Base-by-base conservation (phyloP, 1,140 invertebrate species). In the Propsilocerus akamusi region DNA sequence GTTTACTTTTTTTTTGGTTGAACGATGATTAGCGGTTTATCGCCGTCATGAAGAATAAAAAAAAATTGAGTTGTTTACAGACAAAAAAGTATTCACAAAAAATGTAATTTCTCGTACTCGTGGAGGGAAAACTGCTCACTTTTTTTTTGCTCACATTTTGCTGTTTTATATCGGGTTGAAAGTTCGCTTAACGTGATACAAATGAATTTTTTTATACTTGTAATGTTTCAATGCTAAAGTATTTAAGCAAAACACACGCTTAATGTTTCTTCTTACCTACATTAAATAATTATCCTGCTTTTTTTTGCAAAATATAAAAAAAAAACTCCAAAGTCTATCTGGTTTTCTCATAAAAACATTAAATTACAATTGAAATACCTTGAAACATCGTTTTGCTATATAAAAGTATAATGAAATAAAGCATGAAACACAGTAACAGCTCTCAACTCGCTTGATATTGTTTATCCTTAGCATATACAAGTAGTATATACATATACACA, bases 361-460 rank as follows among this genome's bases (percentile, higher is more conserved):
- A 41, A 41, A 41, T 41, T 41, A 41, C 34, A 41, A n/a, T n/a
- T 41, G 34, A 41, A 20, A 41, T 41, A 41, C 34, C 34, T 41
- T 41, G 34, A 41, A 41, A 41, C 34, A 41, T 41, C 34, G 34
- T 41, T 41, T 37, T 41, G 17, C 22, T 20, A 41, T 41, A 41
- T 20, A 41, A 37, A 41, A 41, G 22, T 41, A 41, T 41, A 41
- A 41, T 41, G 22, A 41, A 41, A 41, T 41, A 20, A 41, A 41
- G 22, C 34, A 41, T 37, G 32, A 37, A 37, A 37, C 22, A 17
- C n/a, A n/a, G n/a, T n/a, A n/a, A n/a, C n/a, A n/a, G n/a, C n/a
- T n/a, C n/a, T n/a, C n/a, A n/a, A n/a, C n/a, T n/a, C n/a, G n/a
- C n/a, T n/a, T n/a, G n/a, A n/a, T n/a, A n/a, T n/a, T n/a, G n/a